phyloP scores from a whole-genome alignment of 1,140 invertebrate genomes.

The Lamellibrachia luymesi region DNA sequence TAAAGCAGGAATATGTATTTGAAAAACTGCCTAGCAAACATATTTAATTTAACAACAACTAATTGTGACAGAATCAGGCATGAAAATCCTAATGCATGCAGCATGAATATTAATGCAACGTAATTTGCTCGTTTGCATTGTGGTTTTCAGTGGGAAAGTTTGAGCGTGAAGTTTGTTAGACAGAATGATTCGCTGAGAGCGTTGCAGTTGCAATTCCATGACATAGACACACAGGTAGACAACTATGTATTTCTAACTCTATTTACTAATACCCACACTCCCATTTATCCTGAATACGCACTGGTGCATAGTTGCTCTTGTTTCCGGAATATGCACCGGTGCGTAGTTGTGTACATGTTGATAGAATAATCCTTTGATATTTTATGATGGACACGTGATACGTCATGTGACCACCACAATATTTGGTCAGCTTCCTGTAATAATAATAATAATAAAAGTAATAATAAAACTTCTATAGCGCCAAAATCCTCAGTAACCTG shows the following conservation, averaged over 20 bases:
- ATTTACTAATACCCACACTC: not conserved
- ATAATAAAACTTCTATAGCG: too few relatives aligned
- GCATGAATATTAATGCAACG: not conserved
- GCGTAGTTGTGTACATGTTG: not conserved
- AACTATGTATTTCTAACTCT: not conserved
- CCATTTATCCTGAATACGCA: not conserved
- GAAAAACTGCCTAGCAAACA: not conserved
- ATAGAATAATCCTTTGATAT: not conserved
- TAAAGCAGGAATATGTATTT: not conserved
- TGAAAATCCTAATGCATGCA: not conserved
- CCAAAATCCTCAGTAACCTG: too few relatives aligned
- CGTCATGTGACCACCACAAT: too few relatives aligned
- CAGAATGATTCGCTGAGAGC: not conserved
- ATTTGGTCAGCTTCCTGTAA: too few relatives aligned
- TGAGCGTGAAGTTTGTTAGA: not conserved
- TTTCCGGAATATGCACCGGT: not conserved
- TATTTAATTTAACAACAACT: not conserved
- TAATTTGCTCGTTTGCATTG: constrained; percentile 5
- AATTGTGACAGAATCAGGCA: not conserved
- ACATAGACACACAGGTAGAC: not conserved
- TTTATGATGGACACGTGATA: too few relatives aligned
- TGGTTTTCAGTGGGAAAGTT: constrained; percentile 4
- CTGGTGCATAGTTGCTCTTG: not conserved
- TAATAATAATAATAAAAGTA: too few relatives aligned
- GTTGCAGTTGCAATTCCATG: not conserved